Evolutionary conservation across 2,113 vertebrate species (phyloP), one percentile per base, ranked within the genome.

Genomic region (Phoxinus phoxinus): DNA sequence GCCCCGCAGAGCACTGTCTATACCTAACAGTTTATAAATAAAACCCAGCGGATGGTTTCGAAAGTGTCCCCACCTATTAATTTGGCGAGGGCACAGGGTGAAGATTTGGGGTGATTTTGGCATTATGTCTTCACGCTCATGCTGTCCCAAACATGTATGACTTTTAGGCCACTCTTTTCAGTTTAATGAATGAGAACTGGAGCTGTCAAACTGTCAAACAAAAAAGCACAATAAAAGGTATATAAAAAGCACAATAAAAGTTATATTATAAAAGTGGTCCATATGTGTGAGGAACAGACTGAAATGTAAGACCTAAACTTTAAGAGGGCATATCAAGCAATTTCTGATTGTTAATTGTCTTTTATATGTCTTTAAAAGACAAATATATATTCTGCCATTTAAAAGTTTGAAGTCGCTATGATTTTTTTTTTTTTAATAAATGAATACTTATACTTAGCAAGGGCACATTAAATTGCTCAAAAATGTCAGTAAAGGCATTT

Each of bases 1-100:
- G 74, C 82, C 87, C 89, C 46, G 25, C 61, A 25, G 53, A 87
- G 86, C 32, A 87, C 83, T 87, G 63, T 84, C 81, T 61, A 85
- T 82, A 86, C 87, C 87, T 65, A 81, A 77, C 72, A 67, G 27
- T 80, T 85, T 75, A 88, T 81, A 87, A 81, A 83, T 75, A 84
- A 44, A 87, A 82, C 30, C 17, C 56, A 56, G 7, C n/a, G 19
- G 65, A 79, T 11, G 69, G 30, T 59, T 82, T 76, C 17, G 27
- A 83, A 86, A 51, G 27, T 1, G 9, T 84, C 56, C n/a, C 41
- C 37, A 71, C 51, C 46, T 67, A 21, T 67, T 27, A 67, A 81
- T 72, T 41, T 56, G 59, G 72, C 59, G 19, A 65, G 53, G 30
- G 27, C 67, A 81, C 17, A 8, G 15, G 67, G 44, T 46, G 58